Percentiles rank a stretch among this genome's conserved stretches.
These are phyloP conservation scores for Cyphomyrmex costatus DNA, from an alignment of 1,140 invertebrate genomes.

Conservation along the genomic window DNA sequence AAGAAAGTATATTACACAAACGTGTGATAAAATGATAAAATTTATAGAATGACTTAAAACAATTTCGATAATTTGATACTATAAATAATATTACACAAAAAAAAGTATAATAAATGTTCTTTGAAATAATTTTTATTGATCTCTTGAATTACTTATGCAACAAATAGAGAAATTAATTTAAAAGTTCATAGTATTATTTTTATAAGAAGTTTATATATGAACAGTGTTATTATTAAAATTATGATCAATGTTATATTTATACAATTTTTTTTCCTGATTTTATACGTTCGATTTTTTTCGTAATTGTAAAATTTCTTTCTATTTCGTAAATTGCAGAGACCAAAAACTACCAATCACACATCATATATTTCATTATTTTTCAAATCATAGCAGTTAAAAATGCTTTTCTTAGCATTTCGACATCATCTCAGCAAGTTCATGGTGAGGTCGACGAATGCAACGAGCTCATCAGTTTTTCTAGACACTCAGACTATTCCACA, in stretches of 20 bases:
- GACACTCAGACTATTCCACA: constrained; percentile 35
- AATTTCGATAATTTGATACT: neutral
- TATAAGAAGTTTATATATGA: too few species aligned
- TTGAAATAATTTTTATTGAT: neutral
- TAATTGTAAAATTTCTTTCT: neutral
- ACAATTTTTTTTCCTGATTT: neutral
- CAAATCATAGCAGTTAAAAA: neutral
- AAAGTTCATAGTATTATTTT: neutral
- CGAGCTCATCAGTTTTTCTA: constrained; percentile 45
- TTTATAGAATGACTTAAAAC: neutral
- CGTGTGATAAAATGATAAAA: constrained; percentile 1
- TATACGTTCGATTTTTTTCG: neutral
- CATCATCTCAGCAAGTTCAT: neutral
- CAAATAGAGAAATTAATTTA: neutral
- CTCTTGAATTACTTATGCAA: neutral
- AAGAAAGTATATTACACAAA: constrained; percentile 7
- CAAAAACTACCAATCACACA: neutral
- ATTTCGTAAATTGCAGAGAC: neutral
- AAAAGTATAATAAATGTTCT: neutral
- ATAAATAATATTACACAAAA: neutral
- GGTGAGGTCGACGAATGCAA: neutral
- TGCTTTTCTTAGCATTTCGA: neutral
- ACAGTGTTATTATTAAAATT: too few species aligned
- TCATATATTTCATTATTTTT: neutral
- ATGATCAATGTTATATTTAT: neutral